Percentiles rank a stretch among this genome's conserved stretches.
Evolutionary conservation across 2,888 invertebrate species (phyloP).

Genomic region (Pharmacophagus antenor): DNA sequence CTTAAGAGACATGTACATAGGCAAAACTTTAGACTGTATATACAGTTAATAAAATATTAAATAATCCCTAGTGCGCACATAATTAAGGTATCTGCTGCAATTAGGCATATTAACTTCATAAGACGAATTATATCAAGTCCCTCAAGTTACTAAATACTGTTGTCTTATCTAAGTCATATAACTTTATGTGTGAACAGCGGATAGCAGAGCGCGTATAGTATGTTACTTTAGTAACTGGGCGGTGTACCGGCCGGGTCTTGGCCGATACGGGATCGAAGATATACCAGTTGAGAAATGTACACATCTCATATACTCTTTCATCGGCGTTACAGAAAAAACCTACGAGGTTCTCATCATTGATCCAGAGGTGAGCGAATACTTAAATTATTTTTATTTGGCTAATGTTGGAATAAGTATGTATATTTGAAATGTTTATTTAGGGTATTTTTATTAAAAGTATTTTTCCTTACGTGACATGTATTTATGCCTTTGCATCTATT

Average conservation of each 20-base stretch:
- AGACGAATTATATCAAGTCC: conserved; percentile 1
- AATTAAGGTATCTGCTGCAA: neutral
- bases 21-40: too few relatives aligned
- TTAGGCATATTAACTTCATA: neutral
- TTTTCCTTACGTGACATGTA: too few relatives aligned
- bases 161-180: neutral
- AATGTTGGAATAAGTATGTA: too few relatives aligned
- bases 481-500: too few relatives aligned
- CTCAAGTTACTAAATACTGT: neutral
- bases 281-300: conserved; percentile 91
- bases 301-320: conserved; percentile 93
- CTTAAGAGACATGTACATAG: neutral
- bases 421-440: too few relatives aligned
- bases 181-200: conserved; percentile 45
- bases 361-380: conserved; percentile 85
- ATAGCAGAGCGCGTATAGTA: conserved; percentile 78
- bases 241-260: conserved; percentile 89
- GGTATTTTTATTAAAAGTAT: too few relatives aligned
- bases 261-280: conserved; percentile 91
- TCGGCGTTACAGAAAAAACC: conserved; percentile 89
- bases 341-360: conserved; percentile 90
- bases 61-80: neutral
- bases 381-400: too few relatives aligned
- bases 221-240: conserved; percentile 91
- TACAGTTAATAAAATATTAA: neutral